phyloP scores from a whole-genome alignment of 1,140 invertebrate species.

The Telenomus remus region DNA sequence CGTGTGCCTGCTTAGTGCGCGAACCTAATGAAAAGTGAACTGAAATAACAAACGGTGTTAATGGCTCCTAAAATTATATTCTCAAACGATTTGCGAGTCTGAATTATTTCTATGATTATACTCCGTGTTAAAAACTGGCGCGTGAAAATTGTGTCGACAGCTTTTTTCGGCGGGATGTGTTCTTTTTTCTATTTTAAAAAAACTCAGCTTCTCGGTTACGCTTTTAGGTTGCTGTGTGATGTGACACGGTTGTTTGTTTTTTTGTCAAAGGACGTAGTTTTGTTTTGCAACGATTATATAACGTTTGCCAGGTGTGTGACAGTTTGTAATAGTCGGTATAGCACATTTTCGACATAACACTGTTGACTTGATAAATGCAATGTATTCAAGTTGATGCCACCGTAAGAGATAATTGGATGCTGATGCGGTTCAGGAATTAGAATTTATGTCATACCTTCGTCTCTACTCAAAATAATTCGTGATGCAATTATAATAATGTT shows the following conservation, averaged over 20 bases:
- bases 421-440: constrained; percentile 14
- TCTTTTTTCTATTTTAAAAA: too few relatives aligned
- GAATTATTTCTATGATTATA: too few relatives aligned
- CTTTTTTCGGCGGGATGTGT: too few relatives aligned
- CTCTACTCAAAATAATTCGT: neutral
- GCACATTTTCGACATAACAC: constrained; percentile 8
- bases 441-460: constrained; percentile 14
- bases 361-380: constrained; percentile 23
- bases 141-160: too few relatives aligned
- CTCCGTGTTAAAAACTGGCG: too few relatives aligned
- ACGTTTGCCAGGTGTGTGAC: neutral
- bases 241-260: too few relatives aligned
- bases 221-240: too few relatives aligned
- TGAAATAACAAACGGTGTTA: constrained; percentile 6
- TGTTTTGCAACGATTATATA: too few relatives aligned
- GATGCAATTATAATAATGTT: too few relatives aligned
- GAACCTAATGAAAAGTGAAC: neutral
- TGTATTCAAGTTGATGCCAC: constrained; percentile 16
- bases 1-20: neutral
- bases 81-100: too few relatives aligned
- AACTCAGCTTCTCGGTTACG: too few relatives aligned
- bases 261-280: too few relatives aligned
- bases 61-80: constrained; percentile 21
- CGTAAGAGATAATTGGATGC: constrained; percentile 13
- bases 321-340: neutral